These are phyloP conservation scores for Sicus ferrugineus DNA, from an alignment of 2,888 invertebrate genomes.

Conservation along the genomic window DNA sequence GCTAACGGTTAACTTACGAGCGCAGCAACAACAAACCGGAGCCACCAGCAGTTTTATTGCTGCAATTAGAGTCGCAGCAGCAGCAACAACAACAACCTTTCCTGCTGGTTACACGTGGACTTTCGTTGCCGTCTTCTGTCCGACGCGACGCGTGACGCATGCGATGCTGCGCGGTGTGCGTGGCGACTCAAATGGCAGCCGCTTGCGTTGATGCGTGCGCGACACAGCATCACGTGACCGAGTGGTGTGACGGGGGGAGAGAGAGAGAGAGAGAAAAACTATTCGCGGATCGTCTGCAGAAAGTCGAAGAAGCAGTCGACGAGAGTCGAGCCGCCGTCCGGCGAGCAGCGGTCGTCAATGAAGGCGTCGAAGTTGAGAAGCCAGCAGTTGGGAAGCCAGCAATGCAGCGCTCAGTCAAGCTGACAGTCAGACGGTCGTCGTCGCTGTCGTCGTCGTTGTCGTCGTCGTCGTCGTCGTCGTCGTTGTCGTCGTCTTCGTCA, in stretches of 20 bases:
- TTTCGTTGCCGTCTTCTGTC: background rate
- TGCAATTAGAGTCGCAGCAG: slow-evolving; percentile 13
- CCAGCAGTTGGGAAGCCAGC: background rate
- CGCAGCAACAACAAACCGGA: background rate
- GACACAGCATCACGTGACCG: background rate
- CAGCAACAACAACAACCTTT: slow-evolving; percentile 9
- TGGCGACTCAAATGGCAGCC: slow-evolving; percentile 4
- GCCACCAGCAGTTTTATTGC: background rate
- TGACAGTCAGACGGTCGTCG: slow-evolving; percentile 14
- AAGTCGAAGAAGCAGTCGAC: background rate
- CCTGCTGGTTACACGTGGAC: too few relatives aligned
- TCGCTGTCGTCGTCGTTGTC: background rate
- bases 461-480: background rate
- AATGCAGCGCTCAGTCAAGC: background rate
- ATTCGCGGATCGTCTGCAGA: background rate
- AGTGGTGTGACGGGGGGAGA: too few relatives aligned
- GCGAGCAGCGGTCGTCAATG: background rate
- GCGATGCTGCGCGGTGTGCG: background rate
- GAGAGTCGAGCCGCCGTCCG: background rate
- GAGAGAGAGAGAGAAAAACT: too few relatives aligned
- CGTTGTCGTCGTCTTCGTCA: slow-evolving; percentile 3
- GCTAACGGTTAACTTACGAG: slow-evolving; percentile 21
- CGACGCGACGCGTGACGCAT: too few relatives aligned
- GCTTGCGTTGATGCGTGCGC: slow-evolving; percentile 16
- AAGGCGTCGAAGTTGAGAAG: background rate